Conservation (phyloP, 2,888 invertebrate species). For the Hydroisotoma schaefferi region DNA sequence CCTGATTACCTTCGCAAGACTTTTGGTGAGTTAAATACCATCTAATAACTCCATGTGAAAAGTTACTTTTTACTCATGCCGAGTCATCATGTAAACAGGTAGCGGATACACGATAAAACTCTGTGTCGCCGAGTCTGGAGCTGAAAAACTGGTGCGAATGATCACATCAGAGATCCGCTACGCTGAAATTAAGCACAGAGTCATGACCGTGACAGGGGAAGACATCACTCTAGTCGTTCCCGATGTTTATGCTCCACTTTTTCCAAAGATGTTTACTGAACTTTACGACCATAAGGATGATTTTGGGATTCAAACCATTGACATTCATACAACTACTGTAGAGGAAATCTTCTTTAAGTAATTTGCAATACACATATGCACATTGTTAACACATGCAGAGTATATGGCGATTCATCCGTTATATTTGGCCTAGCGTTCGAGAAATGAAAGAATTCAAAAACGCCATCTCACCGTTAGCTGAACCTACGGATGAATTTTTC, state of each 20-base stretch:
- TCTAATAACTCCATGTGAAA: background rate
- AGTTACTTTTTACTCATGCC: background rate
- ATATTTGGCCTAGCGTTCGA: constrained; percentile 2
- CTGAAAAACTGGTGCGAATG: constrained; percentile 17
- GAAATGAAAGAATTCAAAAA: constrained; percentile 18
- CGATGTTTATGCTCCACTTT: constrained; percentile 6
- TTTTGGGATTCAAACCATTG: constrained; percentile 14
- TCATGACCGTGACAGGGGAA: constrained; percentile 19
- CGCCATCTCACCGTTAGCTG: background rate
- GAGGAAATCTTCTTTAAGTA: constrained; percentile 25
- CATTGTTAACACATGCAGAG: background rate
- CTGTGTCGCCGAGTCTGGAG: constrained; percentile 5
- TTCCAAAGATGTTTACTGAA: constrained; percentile 20
- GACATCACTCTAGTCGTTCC: constrained; percentile 15
- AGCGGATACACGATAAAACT: constrained; percentile 24
- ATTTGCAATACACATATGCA: background rate
- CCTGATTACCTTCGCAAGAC: constrained; percentile 11
- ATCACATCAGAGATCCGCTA: constrained; percentile 8
- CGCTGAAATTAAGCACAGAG: constrained; percentile 16
- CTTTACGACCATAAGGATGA: constrained; percentile 17
- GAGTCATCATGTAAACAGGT: background rate
- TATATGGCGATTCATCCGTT: background rate
- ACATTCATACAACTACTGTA: constrained; percentile 18
- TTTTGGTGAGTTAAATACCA: constrained; percentile 18
- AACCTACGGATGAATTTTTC: background rate